Conservation (phyloP, 64 coral and sea anemone species). For the Pocillopora damicornis region DNA sequence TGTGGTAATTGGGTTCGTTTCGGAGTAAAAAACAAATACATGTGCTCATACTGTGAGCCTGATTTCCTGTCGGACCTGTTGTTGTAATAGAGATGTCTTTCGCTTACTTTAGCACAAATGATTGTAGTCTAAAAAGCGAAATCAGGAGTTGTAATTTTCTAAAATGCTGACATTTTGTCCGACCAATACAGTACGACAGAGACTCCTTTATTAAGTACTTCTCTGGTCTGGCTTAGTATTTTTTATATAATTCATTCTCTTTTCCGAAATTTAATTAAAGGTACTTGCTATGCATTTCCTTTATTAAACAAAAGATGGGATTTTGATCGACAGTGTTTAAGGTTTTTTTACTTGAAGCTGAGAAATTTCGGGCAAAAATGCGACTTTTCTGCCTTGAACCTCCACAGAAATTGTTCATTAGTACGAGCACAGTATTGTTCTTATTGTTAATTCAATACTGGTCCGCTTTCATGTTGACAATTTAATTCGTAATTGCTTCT, state of each 20-base stretch:
- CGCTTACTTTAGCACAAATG: neutral
- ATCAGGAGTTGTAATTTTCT: neutral
- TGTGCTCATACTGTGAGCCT: neutral
- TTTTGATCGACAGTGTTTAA: neutral
- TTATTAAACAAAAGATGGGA: neutral
- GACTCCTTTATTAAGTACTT: neutral
- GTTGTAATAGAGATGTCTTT: neutral
- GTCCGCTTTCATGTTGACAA: neutral
- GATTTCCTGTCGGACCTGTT: neutral
- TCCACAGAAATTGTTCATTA: neutral
- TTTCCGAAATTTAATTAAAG: neutral
- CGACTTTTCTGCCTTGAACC: neutral
- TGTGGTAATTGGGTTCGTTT: neutral
- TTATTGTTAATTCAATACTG: conserved; percentile 2
- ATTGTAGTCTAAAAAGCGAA: neutral
- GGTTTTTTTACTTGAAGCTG: neutral
- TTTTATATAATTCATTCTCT: neutral
- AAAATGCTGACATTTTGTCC: neutral
- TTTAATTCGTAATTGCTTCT: neutral
- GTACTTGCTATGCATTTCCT: neutral
- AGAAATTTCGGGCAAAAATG: neutral
- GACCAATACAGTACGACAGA: neutral
- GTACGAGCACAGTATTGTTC: neutral
- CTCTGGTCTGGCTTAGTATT: neutral
- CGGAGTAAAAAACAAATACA: neutral